Percentiles rank a stretch among this genome's conserved stretches.
Conservation (phyloP, 2,113 vertebrate species). For the Nothocercus nigrocapillus region DNA sequence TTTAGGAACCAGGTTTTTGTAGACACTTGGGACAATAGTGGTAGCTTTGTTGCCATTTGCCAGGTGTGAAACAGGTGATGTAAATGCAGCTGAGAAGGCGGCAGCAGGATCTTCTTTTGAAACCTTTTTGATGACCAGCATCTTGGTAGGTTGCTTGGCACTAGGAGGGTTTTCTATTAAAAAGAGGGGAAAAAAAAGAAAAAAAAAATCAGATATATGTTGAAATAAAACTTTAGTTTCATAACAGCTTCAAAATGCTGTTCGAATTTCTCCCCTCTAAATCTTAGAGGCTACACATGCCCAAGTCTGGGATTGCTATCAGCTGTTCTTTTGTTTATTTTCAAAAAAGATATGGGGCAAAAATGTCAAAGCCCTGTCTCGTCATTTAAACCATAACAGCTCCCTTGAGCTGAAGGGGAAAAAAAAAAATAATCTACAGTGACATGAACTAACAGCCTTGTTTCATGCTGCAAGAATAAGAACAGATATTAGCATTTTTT, state of each 20-base stretch:
- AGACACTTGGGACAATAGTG: constrained; percentile 92
- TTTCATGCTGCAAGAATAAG: neutral
- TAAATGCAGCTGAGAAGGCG: constrained; percentile 95
- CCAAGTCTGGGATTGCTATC: neutral
- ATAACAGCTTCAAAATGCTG: neutral
- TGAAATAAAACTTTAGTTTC: neutral
- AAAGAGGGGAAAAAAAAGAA: constrained; percentile 32
- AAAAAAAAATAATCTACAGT: neutral
- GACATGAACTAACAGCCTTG: neutral
- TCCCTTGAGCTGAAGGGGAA: neutral
- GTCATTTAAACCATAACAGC: neutral
- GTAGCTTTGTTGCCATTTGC: constrained; percentile 92
- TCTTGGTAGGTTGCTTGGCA: constrained; percentile 98
- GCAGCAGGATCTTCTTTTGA: constrained; percentile 96
- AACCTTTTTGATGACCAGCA: constrained; percentile 99
- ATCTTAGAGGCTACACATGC: neutral
- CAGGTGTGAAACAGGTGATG: constrained; percentile 88
- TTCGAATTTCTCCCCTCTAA: neutral
- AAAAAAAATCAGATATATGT: neutral
- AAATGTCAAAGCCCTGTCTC: neutral
- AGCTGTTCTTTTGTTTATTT: neutral
- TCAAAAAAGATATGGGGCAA: neutral
- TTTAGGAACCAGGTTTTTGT: constrained; percentile 98
- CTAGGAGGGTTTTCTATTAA: constrained; percentile 94
- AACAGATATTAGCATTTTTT: neutral